These are phyloP conservation scores for Aporrectodea caliginosa DNA, from an alignment of 1,140 invertebrate genomes.

Conservation along the genomic window DNA sequence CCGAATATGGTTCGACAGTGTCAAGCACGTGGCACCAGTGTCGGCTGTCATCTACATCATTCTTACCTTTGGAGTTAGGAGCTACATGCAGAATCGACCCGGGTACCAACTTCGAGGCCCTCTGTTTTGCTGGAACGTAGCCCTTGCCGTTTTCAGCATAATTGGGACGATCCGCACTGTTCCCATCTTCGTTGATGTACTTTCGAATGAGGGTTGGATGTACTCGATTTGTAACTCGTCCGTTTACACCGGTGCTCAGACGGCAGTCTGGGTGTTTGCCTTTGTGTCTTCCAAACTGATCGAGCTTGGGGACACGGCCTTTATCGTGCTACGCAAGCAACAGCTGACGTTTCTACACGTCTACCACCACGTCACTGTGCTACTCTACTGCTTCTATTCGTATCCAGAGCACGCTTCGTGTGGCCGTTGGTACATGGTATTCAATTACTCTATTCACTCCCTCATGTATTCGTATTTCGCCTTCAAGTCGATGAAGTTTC, in stretches of 20 bases:
- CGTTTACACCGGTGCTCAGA: conserved; percentile 8
- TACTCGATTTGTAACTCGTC: conserved; percentile 76
- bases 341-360: conserved; percentile 91
- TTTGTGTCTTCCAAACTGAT: conserved; percentile 87
- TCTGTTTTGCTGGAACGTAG: conserved; percentile 82
- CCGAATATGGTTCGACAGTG: neutral
- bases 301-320: conserved; percentile 87
- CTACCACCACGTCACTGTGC: conserved; percentile 65
- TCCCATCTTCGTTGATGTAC: conserved; percentile 69
- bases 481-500: neutral
- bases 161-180: conserved; percentile 68
- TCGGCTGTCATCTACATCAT: conserved; percentile 85
- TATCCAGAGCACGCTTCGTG: neutral
- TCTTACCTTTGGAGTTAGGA: conserved; percentile 82
- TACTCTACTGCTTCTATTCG: conserved; percentile 75
- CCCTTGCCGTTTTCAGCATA: conserved; percentile 83
- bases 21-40: neutral
- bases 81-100: conserved; percentile 80
- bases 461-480: conserved; percentile 26
- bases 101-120: conserved; percentile 77
- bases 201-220: conserved; percentile 79
- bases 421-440: conserved; percentile 2
- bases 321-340: conserved; percentile 90
- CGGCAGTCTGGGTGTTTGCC: conserved; percentile 75
- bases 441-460: conserved; percentile 22